These are phyloP conservation scores for Tigriopus californicus DNA, from an alignment of 2,888 invertebrate genomes.

Conservation along the genomic window DNA sequence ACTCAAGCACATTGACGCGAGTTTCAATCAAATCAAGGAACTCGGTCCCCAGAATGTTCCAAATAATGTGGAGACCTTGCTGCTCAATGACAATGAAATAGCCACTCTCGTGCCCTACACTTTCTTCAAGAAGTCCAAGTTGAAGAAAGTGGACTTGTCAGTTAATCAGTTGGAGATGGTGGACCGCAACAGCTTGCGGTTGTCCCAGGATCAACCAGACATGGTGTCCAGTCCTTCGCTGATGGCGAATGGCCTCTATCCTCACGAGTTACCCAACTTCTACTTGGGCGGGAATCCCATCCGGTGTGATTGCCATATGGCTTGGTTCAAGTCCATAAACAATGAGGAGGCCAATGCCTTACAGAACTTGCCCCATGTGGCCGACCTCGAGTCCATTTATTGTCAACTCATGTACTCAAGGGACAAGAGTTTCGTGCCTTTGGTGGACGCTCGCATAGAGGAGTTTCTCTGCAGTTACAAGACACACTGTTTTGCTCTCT, in stretches of 20 bases:
- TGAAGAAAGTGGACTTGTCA: constrained; percentile 58
- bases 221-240: constrained; percentile 33
- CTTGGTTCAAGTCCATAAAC: constrained; percentile 68
- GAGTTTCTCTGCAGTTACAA: constrained; percentile 70
- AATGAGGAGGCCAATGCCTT: constrained; percentile 47
- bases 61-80: constrained; percentile 56
- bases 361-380: constrained; percentile 56
- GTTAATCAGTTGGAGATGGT: constrained; percentile 50
- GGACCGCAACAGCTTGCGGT: constrained; percentile 28
- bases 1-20: constrained; percentile 57
- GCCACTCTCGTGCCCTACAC: constrained; percentile 66
- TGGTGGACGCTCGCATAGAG: constrained; percentile 56
- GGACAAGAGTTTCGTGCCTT: constrained; percentile 48
- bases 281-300: constrained; percentile 68
- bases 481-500: constrained; percentile 63
- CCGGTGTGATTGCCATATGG: constrained; percentile 74
- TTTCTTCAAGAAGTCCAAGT: constrained; percentile 65
- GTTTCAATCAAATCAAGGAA: constrained; percentile 57
- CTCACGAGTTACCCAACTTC: constrained; percentile 36
- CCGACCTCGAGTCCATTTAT: constrained; percentile 61
- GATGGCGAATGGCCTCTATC: too few species aligned
- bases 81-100: constrained; percentile 58
- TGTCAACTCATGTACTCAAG: constrained; percentile 61
- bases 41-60: constrained; percentile 64
- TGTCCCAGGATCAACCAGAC: constrained; percentile 46